phyloP scores from a whole-genome alignment of 2,888 invertebrate genomes.

The Plutella xylostella region DNA sequence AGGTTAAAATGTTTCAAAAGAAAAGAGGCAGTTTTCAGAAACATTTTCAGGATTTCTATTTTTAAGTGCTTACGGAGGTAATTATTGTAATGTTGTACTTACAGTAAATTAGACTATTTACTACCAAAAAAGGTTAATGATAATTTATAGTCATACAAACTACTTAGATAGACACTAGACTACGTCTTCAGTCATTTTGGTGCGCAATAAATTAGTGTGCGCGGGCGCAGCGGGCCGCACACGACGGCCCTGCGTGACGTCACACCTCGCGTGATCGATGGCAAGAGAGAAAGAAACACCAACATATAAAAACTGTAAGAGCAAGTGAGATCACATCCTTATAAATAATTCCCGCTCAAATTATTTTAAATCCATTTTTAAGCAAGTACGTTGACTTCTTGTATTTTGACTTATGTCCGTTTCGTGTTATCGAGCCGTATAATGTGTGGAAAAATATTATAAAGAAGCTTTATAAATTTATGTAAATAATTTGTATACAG shows the following conservation, averaged over 20 bases:
- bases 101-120: too few species aligned
- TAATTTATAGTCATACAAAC: too few species aligned
- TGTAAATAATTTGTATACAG: neutral
- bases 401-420: conserved; percentile 52
- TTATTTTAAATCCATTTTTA: conserved; percentile 62
- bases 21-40: too few species aligned
- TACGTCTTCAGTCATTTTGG: conserved; percentile 36
- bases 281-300: conserved; percentile 37
- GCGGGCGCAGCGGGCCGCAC: conserved; percentile 60
- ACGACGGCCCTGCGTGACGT: conserved; percentile 69
- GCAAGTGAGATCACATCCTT: conserved; percentile 38
- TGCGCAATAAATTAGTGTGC: conserved; percentile 59
- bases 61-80: too few species aligned
- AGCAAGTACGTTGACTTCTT: conserved; percentile 63
- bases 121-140: too few species aligned
- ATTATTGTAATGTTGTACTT: too few species aligned
- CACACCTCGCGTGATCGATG: conserved; percentile 67
- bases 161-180: too few species aligned
- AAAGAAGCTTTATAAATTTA: too few species aligned
- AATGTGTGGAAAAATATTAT: conserved; percentile 38
- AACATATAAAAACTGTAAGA: conserved; percentile 25
- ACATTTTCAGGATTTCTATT: too few species aligned
- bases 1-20: too few species aligned
- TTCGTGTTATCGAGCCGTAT: conserved; percentile 36
- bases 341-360: conserved; percentile 60